Evolutionary conservation across 1,140 invertebrate species (phyloP), one percentile per base, ranked within the genome.

Genomic region (Drosophila hydei): DNA sequence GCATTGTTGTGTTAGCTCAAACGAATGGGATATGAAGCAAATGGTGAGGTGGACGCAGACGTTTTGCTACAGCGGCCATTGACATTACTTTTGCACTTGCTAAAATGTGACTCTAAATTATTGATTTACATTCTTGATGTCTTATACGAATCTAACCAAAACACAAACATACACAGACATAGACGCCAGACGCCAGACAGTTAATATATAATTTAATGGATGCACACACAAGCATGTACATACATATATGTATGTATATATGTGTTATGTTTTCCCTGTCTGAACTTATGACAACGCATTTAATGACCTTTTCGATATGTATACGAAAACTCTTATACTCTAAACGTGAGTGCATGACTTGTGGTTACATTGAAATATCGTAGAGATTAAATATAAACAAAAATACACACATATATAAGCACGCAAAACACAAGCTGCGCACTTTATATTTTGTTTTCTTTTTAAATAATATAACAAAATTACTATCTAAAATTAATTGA

Each of bases 11-110:
- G 75, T 84, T 75, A 72, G 80, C 80, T 70, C 60, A 84, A 79
- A 69, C 70, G 69, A 54, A 64, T 72, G 73, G 48, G 48, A 72
- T 67, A 60, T 59, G 19, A 25, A 50, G 38, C 36, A 33, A 40
- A 54, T 45, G 63, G 55, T 40, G 43, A 36, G 60, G 42, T 61
- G 54, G 40, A 56, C 63, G 61, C 63, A 68, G 70, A 72, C 70
- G 77, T 71, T 87, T 33, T 85, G 80, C 77, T 81, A 75, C 62
- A 87, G 71, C 81, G 80, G 81, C 70, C 80, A 71, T 87, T 78
- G 73, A 55, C 76, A 56, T 83, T 81, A 73, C 14, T 51, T 43
- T 72, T 73, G 80, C 81, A 77, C 77, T 77, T 80, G 80, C 72
- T 54, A 23, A 52, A 58, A 56, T 25, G 42, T 30, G 21, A 56